Evolutionary conservation across 1,140 invertebrate genomes (phyloP).

Genomic region (Cydia fagiglandana): DNA sequence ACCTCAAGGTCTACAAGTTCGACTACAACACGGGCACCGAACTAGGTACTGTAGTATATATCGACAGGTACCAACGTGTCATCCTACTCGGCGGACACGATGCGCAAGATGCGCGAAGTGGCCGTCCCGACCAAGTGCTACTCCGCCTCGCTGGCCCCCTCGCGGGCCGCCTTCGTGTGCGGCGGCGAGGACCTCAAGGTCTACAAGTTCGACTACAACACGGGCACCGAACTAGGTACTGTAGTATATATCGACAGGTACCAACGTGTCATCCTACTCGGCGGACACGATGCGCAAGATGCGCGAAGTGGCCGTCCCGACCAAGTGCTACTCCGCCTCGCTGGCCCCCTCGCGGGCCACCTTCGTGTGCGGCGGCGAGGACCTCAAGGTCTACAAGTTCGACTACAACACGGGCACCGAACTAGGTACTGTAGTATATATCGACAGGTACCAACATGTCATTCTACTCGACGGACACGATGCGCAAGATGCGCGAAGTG

Average conservation of each 20-base stretch:
- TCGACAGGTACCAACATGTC: conserved; percentile 82
- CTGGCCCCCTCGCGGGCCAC: conserved; percentile 94
- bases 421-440: conserved; percentile 82
- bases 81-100: conserved; percentile 84
- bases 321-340: conserved; percentile 93
- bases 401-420: conserved; percentile 95
- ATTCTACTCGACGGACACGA: conserved; percentile 85
- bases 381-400: conserved; percentile 99
- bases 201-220: conserved; percentile 97
- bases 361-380: conserved; percentile 79
- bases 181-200: conserved; percentile 94
- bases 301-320: conserved; percentile 91
- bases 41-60: conserved; percentile 82
- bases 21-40: conserved; percentile 95
- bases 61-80: conserved; percentile 82
- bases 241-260: conserved; percentile 52
- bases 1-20: conserved; percentile 99
- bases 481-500: conserved; percentile 81
- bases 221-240: conserved; percentile 92
- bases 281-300: conserved; percentile 89
- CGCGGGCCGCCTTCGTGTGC: conserved; percentile 85
- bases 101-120: conserved; percentile 92
- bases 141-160: conserved; percentile 93
- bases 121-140: conserved; percentile 93
- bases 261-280: conserved; percentile 85